A percentile compares a stretch with the other conserved stretches of the same genome.
Conservation (phyloP, 2,797 vertebrate genomes). For the Halcyon badia region DNA sequence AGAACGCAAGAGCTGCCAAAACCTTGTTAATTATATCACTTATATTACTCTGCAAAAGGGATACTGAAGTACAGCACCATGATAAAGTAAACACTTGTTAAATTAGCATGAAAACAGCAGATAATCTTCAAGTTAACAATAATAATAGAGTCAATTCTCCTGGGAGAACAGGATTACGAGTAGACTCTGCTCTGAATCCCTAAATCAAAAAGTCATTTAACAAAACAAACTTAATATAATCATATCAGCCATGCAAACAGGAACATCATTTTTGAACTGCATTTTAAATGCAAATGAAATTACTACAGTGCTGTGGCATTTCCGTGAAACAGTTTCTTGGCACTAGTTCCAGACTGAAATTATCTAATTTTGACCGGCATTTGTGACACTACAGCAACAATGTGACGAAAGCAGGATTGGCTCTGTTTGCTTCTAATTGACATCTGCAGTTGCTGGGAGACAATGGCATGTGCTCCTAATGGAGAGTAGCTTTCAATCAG, state of each 20-base stretch:
- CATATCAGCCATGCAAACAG: slow-evolving; percentile 82
- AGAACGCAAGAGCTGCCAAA: slow-evolving; percentile 57
- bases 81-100: slow-evolving; percentile 78
- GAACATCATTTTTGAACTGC: slow-evolving; percentile 76
- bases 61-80: slow-evolving; percentile 55
- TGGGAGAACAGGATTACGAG: slow-evolving; percentile 78
- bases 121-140: slow-evolving; percentile 83
- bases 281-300: slow-evolving; percentile 84
- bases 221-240: slow-evolving; percentile 84
- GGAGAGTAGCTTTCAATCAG: slow-evolving; percentile 80
- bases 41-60: slow-evolving; percentile 55
- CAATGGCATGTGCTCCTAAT: slow-evolving; percentile 75
- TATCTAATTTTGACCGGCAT: slow-evolving; percentile 76
- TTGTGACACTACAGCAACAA: slow-evolving; percentile 72
- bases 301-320: slow-evolving; percentile 75
- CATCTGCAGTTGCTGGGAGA: slow-evolving; percentile 76
- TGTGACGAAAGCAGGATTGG: slow-evolving; percentile 68
- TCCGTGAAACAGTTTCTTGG: slow-evolving; percentile 76
- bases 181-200: slow-evolving; percentile 81
- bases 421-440: slow-evolving; percentile 76
- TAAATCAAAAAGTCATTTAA: slow-evolving; percentile 83
- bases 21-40: slow-evolving; percentile 51
- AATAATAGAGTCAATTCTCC: slow-evolving; percentile 79
- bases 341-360: slow-evolving; percentile 73
- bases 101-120: slow-evolving; percentile 80